Conservation (phyloP, 2,797 vertebrate genomes). For the Sternarchorhynchus goeldii region DNA sequence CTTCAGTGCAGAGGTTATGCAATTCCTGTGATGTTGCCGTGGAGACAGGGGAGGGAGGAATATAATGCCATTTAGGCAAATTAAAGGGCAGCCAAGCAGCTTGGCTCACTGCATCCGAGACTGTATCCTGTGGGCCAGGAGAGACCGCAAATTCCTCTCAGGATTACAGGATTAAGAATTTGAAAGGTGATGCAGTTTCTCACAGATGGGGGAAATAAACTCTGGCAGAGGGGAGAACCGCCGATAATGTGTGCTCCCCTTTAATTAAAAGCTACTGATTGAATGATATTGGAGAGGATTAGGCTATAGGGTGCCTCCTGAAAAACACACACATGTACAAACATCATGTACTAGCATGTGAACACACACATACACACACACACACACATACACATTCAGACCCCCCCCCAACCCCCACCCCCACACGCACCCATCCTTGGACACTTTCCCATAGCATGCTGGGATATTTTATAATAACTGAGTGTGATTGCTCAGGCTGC, state of each 20-base stretch:
- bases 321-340: slow-evolving; percentile 43
- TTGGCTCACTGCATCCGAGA: slow-evolving; percentile 65
- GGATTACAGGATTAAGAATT: slow-evolving; percentile 86
- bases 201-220: slow-evolving; percentile 73
- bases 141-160: slow-evolving; percentile 81
- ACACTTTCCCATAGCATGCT: slow-evolving; percentile 54
- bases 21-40: slow-evolving; percentile 51
- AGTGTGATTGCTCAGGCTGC: slow-evolving; percentile 52
- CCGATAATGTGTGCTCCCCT: slow-evolving; percentile 70
- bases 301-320: slow-evolving; percentile 69
- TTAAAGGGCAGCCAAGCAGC: slow-evolving; percentile 62
- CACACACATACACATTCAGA: slow-evolving; percentile 23
- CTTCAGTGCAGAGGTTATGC: slow-evolving; percentile 50
- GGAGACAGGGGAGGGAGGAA: slow-evolving; percentile 34
- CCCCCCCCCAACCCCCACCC: background rate
- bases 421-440: slow-evolving; percentile 28
- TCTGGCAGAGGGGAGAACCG: slow-evolving; percentile 69
- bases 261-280: slow-evolving; percentile 87
- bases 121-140: slow-evolving; percentile 70
- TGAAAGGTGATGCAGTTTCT: slow-evolving; percentile 86
- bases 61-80: slow-evolving; percentile 63
- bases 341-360: slow-evolving; percentile 29
- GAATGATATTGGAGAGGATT: slow-evolving; percentile 87
- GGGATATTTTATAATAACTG: slow-evolving; percentile 62
- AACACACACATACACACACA: slow-evolving; percentile 16